A percentile compares a stretch with the other conserved stretches of the same genome.
phyloP scores from a whole-genome alignment of 2,113 vertebrate species.

The Sterrhoptilus dennistouni region DNA sequence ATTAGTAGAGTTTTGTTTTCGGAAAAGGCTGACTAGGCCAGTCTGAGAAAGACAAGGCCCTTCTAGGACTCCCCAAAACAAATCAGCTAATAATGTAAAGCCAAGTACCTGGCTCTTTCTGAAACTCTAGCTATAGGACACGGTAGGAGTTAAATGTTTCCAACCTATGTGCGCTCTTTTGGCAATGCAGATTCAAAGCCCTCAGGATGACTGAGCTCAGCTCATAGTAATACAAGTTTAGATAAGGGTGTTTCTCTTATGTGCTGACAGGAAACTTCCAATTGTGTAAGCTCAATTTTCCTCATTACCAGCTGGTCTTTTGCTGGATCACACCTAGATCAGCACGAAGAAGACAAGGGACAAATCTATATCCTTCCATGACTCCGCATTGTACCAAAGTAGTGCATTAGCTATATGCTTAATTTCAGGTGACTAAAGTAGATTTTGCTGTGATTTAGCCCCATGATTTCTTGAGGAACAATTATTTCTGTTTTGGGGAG shows the following conservation, averaged over 20 bases:
- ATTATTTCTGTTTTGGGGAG: background rate
- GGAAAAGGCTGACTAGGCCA: background rate
- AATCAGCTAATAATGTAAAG: background rate
- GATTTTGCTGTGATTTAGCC: background rate
- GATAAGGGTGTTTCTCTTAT: background rate
- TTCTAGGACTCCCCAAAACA: background rate
- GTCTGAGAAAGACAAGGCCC: background rate
- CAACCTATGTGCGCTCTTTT: accelerated
- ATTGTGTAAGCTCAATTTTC: background rate
- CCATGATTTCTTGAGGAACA: background rate
- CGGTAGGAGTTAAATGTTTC: background rate
- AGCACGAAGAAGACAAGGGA: background rate
- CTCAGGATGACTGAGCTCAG: background rate
- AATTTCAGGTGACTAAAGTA: background rate
- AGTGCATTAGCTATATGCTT: accelerated
- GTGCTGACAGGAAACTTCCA: background rate
- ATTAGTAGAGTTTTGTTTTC: background rate
- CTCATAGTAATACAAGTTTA: background rate
- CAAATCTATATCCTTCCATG: background rate
- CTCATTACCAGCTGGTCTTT: background rate
- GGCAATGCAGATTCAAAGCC: background rate
- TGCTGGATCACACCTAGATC: background rate
- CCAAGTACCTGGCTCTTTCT: background rate
- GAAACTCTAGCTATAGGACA: background rate
- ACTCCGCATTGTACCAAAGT: background rate